Evolutionary conservation across 2,113 vertebrate genomes (phyloP).

Genomic region (Toxotes jaculatrix): DNA sequence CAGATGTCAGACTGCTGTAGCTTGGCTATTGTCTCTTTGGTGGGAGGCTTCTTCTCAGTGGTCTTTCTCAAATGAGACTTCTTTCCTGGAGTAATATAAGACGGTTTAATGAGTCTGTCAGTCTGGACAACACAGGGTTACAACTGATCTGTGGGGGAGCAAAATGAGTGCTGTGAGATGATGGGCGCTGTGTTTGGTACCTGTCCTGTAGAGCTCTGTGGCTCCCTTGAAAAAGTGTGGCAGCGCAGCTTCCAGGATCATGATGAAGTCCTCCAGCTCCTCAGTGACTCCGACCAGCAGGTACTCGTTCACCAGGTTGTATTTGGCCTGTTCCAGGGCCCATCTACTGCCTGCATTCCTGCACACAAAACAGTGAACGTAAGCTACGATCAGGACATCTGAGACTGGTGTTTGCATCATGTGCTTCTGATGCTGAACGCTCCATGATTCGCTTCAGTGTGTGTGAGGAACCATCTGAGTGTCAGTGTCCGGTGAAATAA

Average conservation of each 20-base stretch:
- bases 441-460: too few species aligned
- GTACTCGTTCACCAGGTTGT: constrained; percentile 97
- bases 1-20: constrained; percentile 97
- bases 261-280: constrained; percentile 98
- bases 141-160: neutral
- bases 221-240: constrained; percentile 97
- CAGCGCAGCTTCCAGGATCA: constrained; percentile 95
- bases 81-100: constrained; percentile 87
- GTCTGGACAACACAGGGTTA: neutral
- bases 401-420: neutral
- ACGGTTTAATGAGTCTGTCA: neutral
- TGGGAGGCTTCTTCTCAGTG: constrained; percentile 96
- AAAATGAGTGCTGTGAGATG: neutral
- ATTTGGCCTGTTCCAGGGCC: constrained; percentile 98
- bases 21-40: constrained; percentile 94
- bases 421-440: neutral
- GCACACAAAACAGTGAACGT: constrained; percentile 52
- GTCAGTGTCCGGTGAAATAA: neutral
- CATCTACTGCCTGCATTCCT: constrained; percentile 97
- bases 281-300: constrained; percentile 97
- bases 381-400: too few species aligned
- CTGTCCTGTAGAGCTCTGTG: constrained; percentile 94
- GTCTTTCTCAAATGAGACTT: constrained; percentile 98
- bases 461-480: too few species aligned
- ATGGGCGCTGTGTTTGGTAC: constrained; percentile 75